Conservation (phyloP, 2,797 vertebrate species). For the Babyrousa celebensis region DNA sequence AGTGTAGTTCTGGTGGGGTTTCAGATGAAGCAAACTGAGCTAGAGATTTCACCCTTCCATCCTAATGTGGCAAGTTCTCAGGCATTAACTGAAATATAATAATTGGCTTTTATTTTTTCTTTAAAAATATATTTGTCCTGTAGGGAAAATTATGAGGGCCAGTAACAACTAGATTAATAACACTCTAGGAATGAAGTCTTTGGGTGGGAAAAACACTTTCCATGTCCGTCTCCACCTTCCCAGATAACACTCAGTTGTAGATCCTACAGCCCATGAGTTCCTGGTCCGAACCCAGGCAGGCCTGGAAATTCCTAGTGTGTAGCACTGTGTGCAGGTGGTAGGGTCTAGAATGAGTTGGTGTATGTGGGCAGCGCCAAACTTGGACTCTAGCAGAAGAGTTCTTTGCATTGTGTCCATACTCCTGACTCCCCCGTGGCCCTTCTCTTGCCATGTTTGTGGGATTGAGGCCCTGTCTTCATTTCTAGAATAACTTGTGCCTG, state of each 20-base stretch:
- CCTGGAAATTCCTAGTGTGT: not conserved
- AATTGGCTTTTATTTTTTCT: not conserved
- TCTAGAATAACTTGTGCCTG: not conserved
- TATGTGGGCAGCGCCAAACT: not conserved
- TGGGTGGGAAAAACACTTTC: not conserved
- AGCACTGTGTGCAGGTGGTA: not conserved
- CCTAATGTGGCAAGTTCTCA: not conserved
- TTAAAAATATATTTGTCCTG: not conserved
- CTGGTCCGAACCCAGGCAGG: not conserved
- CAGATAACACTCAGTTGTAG: not conserved
- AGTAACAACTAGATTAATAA: not conserved
- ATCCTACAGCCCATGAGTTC: not conserved
- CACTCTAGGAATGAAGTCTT: not conserved
- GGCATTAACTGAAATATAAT: not conserved
- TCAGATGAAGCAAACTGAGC: not conserved
- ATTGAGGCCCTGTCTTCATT: not conserved
- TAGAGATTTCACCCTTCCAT: not conserved
- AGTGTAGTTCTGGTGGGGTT: not conserved
- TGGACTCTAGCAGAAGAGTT: not conserved
- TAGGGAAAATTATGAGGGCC: not conserved
- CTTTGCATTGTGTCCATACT: not conserved
- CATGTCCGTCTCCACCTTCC: not conserved
- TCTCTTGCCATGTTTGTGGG: not conserved
- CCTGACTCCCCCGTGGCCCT: not conserved
- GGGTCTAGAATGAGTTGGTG: not conserved